Base-by-base conservation (phyloP, 2,797 vertebrate genomes). In the Arnoldichthys spilopterus region DNA sequence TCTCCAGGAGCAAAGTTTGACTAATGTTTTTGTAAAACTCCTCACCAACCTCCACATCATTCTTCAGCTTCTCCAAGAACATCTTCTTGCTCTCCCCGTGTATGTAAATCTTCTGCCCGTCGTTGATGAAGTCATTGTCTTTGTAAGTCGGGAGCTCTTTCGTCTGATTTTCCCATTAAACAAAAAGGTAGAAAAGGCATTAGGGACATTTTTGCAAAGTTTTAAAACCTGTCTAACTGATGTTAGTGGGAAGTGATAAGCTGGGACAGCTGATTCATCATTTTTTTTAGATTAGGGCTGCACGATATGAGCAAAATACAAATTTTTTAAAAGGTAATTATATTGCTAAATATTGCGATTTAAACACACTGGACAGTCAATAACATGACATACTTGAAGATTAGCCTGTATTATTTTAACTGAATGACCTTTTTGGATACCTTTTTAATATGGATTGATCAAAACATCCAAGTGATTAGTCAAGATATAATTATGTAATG, bases 101-200 rank as follows among this genome's bases (percentile, higher is more conserved):
- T 13, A 98, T 96, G 88, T 92, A 92, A 91, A 99, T 98, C 92
- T 99, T 99, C 90, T 99, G 98, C 34, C 97, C 97, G 9, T 99
- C 96, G 0, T 98, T 99, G 92, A 99, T 97, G 92, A 99, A 99
- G 92, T 99, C 98, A 64, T 99, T 99, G 91, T 99, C 98, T 93
- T 99, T 99, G 91, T 96, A 98, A 0, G 98, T 99, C 67, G 98
- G 98, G 83, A 99, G 93, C 88, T 99, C 98, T 94, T 99, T 99
- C 82, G 98, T 97, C 98, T 99, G 91, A 84, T 68, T 11, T 74
- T 72, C 28, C 63, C 37, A 76, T 66, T 34, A 18, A 11, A 58
- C n/a, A 32, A 69, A 37, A 13, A 13, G 12, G 16, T 2, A 71
- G 49, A 54, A 54, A 34, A 18, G 6, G 24, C 49, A 47, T 78